phyloP scores from a whole-genome alignment of 2,797 vertebrate genomes.

The Malacoctenus gilli region DNA sequence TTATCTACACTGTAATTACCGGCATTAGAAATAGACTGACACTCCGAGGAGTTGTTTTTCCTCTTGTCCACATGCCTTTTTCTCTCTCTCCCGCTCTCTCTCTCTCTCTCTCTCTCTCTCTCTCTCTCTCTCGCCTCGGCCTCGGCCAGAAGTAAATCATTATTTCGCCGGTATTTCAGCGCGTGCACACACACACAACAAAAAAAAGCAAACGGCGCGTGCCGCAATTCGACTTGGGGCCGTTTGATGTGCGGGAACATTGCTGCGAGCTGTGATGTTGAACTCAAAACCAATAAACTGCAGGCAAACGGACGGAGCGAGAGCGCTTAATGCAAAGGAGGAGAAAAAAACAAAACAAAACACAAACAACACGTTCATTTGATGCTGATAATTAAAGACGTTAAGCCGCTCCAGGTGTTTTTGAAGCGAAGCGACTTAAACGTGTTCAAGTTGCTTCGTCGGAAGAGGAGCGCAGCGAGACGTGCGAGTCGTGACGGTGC shows the following conservation, averaged over 20 bases:
- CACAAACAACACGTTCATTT: slow-evolving; percentile 1
- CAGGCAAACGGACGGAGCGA: slow-evolving; percentile 6
- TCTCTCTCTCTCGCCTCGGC: slow-evolving; percentile 15
- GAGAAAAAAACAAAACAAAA: slow-evolving; percentile 8
- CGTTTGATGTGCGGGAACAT: slow-evolving; percentile 19
- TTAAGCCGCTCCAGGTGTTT: background rate
- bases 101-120: too few species aligned
- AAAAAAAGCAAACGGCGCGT: slow-evolving; percentile 23
- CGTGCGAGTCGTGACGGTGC: background rate
- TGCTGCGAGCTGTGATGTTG: slow-evolving; percentile 20
- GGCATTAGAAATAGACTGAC: slow-evolving; percentile 46
- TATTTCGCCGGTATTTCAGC: slow-evolving; percentile 33
- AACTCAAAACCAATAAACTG: slow-evolving; percentile 15
- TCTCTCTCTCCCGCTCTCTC: too few species aligned
- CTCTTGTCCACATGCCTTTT: slow-evolving; percentile 18
- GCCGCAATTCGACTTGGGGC: slow-evolving; percentile 17
- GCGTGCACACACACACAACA: background rate
- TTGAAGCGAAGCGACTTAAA: background rate
- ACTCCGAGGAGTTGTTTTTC: slow-evolving; percentile 39
- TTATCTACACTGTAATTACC: slow-evolving; percentile 54
- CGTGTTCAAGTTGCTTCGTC: background rate
- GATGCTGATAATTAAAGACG: slow-evolving; percentile 9
- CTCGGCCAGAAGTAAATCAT: slow-evolving; percentile 35
- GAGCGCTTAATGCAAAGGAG: slow-evolving; percentile 3
- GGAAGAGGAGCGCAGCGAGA: slow-evolving; percentile 2